Percentiles rank a stretch among this genome's conserved stretches.
These are phyloP conservation scores for Pseudomyrmex cubaensis DNA, from an alignment of 1,140 invertebrate species.

Conservation along the genomic window DNA sequence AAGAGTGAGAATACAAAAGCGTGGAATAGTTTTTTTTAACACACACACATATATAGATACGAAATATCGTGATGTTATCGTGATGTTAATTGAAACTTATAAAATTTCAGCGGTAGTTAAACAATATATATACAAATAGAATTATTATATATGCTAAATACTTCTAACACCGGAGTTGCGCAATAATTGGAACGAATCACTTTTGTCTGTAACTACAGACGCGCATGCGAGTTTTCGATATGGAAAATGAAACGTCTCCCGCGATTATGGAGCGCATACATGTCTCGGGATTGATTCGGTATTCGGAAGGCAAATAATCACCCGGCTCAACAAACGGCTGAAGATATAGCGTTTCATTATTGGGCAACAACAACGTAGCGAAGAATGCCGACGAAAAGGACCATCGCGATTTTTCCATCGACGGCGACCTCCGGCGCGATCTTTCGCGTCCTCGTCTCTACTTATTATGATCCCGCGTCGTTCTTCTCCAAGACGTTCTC, in stretches of 20 bases:
- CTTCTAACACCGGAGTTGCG: too few relatives aligned
- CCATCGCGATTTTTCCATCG: constrained; percentile 63
- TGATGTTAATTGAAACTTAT: too few relatives aligned
- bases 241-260: neutral
- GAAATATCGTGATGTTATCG: too few relatives aligned
- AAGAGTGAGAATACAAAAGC: neutral
- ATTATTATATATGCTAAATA: too few relatives aligned
- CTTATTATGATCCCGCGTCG: constrained; percentile 70
- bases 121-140: too few relatives aligned
- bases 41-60: neutral
- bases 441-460: constrained; percentile 40
- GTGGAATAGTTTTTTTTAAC: too few relatives aligned
- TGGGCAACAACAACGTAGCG: constrained; percentile 7
- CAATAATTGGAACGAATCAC: too few relatives aligned
- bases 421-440: constrained; percentile 50
- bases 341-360: constrained; percentile 52
- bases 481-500: constrained; percentile 44
- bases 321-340: constrained; percentile 39
- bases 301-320: constrained; percentile 62
- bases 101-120: too few relatives aligned
- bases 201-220: too few relatives aligned
- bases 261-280: neutral
- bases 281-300: neutral
- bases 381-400: constrained; percentile 24
- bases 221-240: neutral